Percentiles rank a stretch among this genome's conserved stretches.
Evolutionary conservation across 2,888 invertebrate genomes (phyloP).

Genomic region (Tetramorium bicarinatum): DNA sequence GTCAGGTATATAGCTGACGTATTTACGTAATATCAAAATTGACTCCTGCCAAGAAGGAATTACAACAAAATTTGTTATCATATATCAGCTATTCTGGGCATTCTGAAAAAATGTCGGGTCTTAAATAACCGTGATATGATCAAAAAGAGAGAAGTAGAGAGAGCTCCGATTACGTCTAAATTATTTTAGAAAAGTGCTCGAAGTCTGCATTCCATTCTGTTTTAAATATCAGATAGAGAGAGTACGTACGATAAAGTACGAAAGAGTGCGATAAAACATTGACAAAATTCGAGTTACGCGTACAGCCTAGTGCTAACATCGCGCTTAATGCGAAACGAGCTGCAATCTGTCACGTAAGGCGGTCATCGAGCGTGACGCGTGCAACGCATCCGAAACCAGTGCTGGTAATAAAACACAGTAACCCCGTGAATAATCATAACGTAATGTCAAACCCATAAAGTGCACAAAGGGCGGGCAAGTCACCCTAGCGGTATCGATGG

Average conservation of each 20-base stretch:
- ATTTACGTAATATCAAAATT: slow-evolving; percentile 13
- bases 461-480: slow-evolving; percentile 79
- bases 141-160: not conserved
- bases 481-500: slow-evolving; percentile 64
- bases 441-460: slow-evolving; percentile 83
- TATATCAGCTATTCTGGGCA: not conserved
- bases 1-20: not conserved
- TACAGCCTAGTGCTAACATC: slow-evolving; percentile 22
- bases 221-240: not conserved
- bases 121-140: slow-evolving; percentile 5
- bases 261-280: not conserved
- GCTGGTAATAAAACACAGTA: slow-evolving; percentile 85
- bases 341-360: slow-evolving; percentile 53
- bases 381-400: slow-evolving; percentile 50
- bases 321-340: slow-evolving; percentile 41
- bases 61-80: not conserved
- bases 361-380: slow-evolving; percentile 45
- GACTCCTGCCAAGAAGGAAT: not conserved
- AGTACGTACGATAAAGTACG: not conserved
- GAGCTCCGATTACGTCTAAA: not conserved
- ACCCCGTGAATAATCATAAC: slow-evolving; percentile 86
- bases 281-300: slow-evolving; percentile 28
- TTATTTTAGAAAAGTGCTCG: not conserved
- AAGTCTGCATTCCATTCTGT: not conserved
- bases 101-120: not conserved